A percentile compares a stretch with the other conserved stretches of the same genome.
phyloP scores from a whole-genome alignment of 2,113 vertebrate genomes.

The Nannospalax galili region DNA sequence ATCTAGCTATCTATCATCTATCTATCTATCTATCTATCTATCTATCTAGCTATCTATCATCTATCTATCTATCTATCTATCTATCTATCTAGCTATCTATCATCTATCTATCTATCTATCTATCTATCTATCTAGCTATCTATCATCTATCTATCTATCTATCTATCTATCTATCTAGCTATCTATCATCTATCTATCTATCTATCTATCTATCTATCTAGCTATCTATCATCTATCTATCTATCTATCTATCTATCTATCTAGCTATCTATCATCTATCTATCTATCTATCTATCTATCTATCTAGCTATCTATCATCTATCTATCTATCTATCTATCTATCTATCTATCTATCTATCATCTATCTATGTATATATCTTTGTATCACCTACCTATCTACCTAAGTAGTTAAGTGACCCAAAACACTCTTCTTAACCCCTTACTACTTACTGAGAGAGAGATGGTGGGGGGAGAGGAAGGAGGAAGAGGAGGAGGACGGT shows the following conservation, averaged over 20 bases:
- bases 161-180: no score
- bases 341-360: background rate
- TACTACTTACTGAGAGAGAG: background rate
- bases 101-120: background rate
- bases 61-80: background rate
- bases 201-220: background rate
- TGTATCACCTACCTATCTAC: background rate
- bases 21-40: background rate
- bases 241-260: background rate
- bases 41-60: background rate
- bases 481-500: background rate
- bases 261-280: background rate
- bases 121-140: background rate
- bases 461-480: no score
- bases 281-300: background rate
- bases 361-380: background rate
- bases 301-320: no score
- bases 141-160: background rate
- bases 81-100: background rate
- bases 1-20: background rate
- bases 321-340: background rate
- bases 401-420: background rate
- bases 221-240: background rate
- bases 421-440: background rate
- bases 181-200: background rate